Percentiles rank a stretch among this genome's conserved stretches.
These are phyloP conservation scores for Erythrolamprus reginae DNA, from an alignment of 2,113 vertebrate species.

Conservation along the genomic window DNA sequence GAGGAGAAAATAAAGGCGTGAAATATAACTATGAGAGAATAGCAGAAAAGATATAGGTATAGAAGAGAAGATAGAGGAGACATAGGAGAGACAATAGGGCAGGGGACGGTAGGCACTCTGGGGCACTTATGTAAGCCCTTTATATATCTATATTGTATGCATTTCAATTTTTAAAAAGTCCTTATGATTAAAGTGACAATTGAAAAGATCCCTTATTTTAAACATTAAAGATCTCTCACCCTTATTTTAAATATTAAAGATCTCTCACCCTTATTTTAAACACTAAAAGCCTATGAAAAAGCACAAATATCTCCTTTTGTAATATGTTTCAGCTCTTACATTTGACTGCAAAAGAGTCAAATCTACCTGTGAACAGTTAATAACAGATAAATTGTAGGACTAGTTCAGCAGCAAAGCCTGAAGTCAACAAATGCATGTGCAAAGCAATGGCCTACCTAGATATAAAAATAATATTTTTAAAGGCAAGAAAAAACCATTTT, in stretches of 20 bases:
- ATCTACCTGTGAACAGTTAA: neutral
- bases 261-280: neutral
- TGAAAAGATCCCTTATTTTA: no score
- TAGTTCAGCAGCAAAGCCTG: neutral
- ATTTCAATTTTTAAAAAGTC: neutral
- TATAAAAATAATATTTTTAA: slow-evolving; percentile 41
- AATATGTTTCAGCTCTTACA: neutral
- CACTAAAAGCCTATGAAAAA: neutral
- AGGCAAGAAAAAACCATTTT: slow-evolving; percentile 72
- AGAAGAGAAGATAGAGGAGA: no score
- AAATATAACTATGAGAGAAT: no score
- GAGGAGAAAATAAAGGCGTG: no score
- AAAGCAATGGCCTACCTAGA: slow-evolving; percentile 17
- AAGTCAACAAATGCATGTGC: slow-evolving; percentile 17
- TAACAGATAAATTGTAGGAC: neutral
- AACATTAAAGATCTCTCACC: no score
- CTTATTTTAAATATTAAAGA: no score
- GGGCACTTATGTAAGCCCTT: no score
- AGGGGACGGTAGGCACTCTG: no score
- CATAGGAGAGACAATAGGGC: no score
- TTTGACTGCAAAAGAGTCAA: neutral
- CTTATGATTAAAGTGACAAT: neutral
- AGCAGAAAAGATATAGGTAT: no score
- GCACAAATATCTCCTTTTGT: neutral
- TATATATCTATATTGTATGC: neutral